Evolutionary conservation across 2,888 invertebrate genomes (phyloP), one percentile per base, ranked within the genome.

Genomic region (Apodemia zela): DNA sequence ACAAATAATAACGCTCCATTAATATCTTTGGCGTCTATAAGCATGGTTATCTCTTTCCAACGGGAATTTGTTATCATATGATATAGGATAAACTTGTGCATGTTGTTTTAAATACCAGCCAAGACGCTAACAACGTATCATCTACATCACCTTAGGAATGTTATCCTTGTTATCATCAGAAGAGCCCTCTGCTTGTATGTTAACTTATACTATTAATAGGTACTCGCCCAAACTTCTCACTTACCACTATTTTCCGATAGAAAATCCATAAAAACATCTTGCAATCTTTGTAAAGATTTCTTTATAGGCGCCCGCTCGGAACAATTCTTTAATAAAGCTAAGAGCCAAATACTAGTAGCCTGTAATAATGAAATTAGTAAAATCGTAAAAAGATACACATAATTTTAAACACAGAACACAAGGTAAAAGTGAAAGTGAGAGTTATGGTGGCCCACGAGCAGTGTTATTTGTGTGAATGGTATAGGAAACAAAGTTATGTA

Each of bases 211-310:
- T 42, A 15, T 15, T 42, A 15, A 4, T 15, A 8, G 4, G 3
- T 25, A 42, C 15, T 42, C 1, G 5, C 1, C 4, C 7, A 45
- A 45, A n/a, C n/a, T 0, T 45, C 45, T 45, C 3, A 35, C 92
- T 82, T 87, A 97, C 98, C 98, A 83, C 96, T 98, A 79, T 95
- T 97, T 79, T 98, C 98, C 0, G 96, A 96, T 4, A 98, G 90
- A 67, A 97, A 94, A 75, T 96, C 95, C 93, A 98, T 97, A 76
- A 98, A 98, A 5, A 95, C 95, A 68, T 94, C 93, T 82, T 98
- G 98, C 54, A 98, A 88, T 18, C 89, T 81, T 68, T 93, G 92
- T 66, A 97, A 89, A 68, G 94, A 93, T 60, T 89, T 89, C 72
- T 94, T 93, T 42, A 98, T 93, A 0, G 95, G 94, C 38, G 93